phyloP scores from a whole-genome alignment of 2,888 invertebrate species.

The Lysandra bellargus region DNA sequence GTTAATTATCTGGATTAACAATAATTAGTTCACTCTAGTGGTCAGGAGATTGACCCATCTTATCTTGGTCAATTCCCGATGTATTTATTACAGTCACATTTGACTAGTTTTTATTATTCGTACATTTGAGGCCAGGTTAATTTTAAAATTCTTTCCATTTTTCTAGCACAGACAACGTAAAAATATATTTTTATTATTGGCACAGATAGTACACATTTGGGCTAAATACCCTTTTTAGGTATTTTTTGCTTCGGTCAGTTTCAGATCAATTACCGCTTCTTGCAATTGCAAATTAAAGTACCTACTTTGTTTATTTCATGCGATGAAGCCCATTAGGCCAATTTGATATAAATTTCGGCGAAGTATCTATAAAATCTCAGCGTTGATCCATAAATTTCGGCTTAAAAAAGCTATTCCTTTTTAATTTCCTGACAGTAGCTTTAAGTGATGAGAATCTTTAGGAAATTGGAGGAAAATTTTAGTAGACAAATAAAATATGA shows the following conservation, averaged over 20 bases:
- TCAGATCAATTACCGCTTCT: background rate
- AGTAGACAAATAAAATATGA: background rate
- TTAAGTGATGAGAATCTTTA: background rate
- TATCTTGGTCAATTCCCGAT: no score
- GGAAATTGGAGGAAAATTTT: background rate
- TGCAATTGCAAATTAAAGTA: background rate
- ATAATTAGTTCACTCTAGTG: no score
- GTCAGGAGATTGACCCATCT: no score
- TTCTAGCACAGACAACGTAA: no score
- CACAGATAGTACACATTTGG: background rate
- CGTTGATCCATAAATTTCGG: background rate
- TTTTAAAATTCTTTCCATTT: no score
- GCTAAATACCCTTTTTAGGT: background rate
- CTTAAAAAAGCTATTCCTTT: conserved; percentile 11
- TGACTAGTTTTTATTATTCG: no score
- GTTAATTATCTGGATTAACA: no score
- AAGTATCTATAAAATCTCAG: conserved; percentile 8
- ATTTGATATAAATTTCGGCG: background rate
- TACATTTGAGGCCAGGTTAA: no score
- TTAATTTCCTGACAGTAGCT: background rate
- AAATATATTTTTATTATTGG: no score
- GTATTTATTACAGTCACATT: no score
- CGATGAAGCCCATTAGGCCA: background rate
- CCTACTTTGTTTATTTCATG: background rate
- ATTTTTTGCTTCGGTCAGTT: background rate